Conservation (phyloP, 2,113 vertebrate genomes). For the Grammomys surdaster region DNA sequence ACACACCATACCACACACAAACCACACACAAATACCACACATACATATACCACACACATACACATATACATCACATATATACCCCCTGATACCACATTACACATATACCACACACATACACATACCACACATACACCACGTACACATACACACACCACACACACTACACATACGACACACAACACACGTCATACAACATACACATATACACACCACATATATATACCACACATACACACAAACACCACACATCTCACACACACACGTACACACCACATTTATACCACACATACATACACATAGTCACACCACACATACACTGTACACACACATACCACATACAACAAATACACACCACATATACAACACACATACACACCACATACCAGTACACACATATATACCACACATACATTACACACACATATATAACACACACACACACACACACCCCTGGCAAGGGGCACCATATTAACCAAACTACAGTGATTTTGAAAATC, state of each 20-base stretch:
- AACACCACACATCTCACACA: background rate
- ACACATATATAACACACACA: background rate
- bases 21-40: background rate
- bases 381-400: too few species aligned
- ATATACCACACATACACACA: background rate
- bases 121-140: background rate
- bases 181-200: too few species aligned
- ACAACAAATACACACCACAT: background rate
- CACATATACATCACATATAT: background rate
- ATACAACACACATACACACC: background rate
- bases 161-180: background rate
- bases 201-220: background rate
- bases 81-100: too few species aligned
- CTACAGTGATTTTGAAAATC: conserved; percentile 32
- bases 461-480: background rate
- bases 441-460: background rate
- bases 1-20: background rate
- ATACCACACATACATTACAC: background rate
- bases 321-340: too few species aligned
- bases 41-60: too few species aligned
- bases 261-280: too few species aligned
- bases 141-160: background rate
- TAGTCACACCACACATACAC: too few species aligned
- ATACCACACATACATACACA: background rate
- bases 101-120: too few species aligned